A percentile compares a stretch with the other conserved stretches of the same genome.
These are phyloP conservation scores for Tetragonisca angustula DNA, from an alignment of 2,888 invertebrate species.

Conservation along the genomic window DNA sequence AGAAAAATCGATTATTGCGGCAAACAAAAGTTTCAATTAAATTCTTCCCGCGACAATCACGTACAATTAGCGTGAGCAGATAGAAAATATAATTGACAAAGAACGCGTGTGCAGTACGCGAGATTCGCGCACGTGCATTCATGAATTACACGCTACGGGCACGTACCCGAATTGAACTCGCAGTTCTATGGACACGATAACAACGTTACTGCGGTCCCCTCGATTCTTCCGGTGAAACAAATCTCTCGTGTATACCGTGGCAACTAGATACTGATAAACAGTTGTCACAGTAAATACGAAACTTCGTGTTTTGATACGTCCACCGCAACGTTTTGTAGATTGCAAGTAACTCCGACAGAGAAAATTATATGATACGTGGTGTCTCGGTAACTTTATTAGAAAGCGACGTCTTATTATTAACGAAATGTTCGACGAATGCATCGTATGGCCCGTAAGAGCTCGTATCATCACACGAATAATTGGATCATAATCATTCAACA, in stretches of 20 bases:
- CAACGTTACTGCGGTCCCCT: conserved; percentile 1
- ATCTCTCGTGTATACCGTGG: conserved; percentile 6
- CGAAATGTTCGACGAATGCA: too few species aligned
- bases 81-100: neutral
- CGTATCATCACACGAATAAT: too few species aligned
- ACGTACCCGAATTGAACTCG: neutral
- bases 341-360: neutral
- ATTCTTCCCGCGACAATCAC: neutral
- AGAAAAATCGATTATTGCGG: neutral
- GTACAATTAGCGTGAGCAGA: neutral
- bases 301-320: neutral
- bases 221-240: conserved; percentile 31
- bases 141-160: neutral
- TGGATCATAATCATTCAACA: too few species aligned
- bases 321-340: neutral
- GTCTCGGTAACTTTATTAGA: too few species aligned
- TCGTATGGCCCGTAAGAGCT: too few species aligned
- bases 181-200: conserved; percentile 14
- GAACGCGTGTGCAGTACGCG: neutral
- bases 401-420: too few species aligned
- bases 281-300: conserved; percentile 32
- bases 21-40: neutral
- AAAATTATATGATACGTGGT: too few species aligned
- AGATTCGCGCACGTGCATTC: neutral
- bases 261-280: conserved; percentile 31